These are phyloP conservation scores for Crocidura indochinensis DNA, from an alignment of 2,797 vertebrate species.

Conservation along the genomic window DNA sequence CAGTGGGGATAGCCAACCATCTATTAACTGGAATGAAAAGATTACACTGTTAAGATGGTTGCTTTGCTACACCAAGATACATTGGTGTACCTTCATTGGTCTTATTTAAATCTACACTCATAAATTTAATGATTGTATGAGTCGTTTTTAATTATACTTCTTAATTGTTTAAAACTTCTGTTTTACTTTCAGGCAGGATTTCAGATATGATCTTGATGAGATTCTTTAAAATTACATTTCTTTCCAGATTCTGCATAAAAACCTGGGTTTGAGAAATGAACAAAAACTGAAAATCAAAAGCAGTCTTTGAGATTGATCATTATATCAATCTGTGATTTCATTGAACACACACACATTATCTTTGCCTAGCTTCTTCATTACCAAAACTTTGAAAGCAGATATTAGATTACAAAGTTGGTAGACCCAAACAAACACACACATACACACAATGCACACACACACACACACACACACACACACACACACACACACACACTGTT, in stretches of 20 bases:
- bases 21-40: not conserved
- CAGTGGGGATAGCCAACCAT: slow-evolving; percentile 36
- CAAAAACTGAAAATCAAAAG: slow-evolving; percentile 70
- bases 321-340: slow-evolving; percentile 29
- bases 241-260: slow-evolving; percentile 64
- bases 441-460: not conserved
- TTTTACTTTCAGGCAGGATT: slow-evolving; percentile 43
- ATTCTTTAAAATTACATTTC: slow-evolving; percentile 56
- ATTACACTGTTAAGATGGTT: slow-evolving; percentile 36
- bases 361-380: slow-evolving; percentile 35
- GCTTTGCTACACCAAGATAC: not conserved
- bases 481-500: not conserved
- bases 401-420: slow-evolving; percentile 52
- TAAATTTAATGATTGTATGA: not conserved
- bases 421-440: slow-evolving; percentile 12
- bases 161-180: not conserved
- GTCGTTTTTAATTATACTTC: too few species aligned
- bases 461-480: too few species aligned
- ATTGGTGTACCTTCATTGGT: slow-evolving; percentile 32
- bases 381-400: slow-evolving; percentile 5
- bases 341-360: slow-evolving; percentile 32
- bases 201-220: slow-evolving; percentile 15
- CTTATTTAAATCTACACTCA: not conserved
- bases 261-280: not conserved
- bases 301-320: slow-evolving; percentile 56